phyloP scores from a whole-genome alignment of 2,888 invertebrate genomes.

The Andrena trimmerana region DNA sequence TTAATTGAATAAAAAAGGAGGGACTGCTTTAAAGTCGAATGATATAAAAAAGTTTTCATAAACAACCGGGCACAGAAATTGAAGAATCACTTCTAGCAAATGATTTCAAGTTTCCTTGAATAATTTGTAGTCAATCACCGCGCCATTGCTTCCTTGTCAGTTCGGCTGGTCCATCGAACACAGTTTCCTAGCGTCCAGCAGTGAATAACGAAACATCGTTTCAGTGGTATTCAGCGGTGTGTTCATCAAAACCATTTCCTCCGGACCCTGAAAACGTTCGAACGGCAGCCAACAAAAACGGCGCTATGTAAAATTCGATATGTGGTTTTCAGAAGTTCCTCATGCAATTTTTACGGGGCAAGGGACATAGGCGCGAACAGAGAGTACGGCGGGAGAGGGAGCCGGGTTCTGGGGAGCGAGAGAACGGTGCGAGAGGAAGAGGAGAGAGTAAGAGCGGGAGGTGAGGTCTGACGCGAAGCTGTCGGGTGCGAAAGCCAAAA shows the following conservation, averaged over 20 bases:
- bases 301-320: constrained; percentile 67
- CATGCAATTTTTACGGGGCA: constrained; percentile 65
- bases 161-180: not conserved
- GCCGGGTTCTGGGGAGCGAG: constrained; percentile 2
- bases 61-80: too few relatives aligned
- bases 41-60: too few relatives aligned
- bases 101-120: too few relatives aligned
- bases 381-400: not conserved
- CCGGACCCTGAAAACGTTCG: constrained; percentile 1
- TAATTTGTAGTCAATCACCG: not conserved
- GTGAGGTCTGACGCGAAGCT: constrained; percentile 58
- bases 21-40: too few relatives aligned
- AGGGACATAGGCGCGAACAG: constrained; percentile 57
- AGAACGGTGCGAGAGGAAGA: constrained; percentile 20
- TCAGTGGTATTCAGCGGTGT: not conserved
- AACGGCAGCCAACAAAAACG: constrained; percentile 45
- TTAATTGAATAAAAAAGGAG: too few relatives aligned
- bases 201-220: constrained; percentile 41
- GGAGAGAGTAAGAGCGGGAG: constrained; percentile 16
- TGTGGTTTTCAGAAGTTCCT: constrained; percentile 70
- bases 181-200: constrained; percentile 5
- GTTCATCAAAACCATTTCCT: constrained; percentile 18
- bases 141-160: not conserved
- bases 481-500: constrained; percentile 78
- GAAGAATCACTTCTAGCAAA: too few relatives aligned